Conservation (phyloP, 2,797 vertebrate species). For the Amazona ochrocephala region DNA sequence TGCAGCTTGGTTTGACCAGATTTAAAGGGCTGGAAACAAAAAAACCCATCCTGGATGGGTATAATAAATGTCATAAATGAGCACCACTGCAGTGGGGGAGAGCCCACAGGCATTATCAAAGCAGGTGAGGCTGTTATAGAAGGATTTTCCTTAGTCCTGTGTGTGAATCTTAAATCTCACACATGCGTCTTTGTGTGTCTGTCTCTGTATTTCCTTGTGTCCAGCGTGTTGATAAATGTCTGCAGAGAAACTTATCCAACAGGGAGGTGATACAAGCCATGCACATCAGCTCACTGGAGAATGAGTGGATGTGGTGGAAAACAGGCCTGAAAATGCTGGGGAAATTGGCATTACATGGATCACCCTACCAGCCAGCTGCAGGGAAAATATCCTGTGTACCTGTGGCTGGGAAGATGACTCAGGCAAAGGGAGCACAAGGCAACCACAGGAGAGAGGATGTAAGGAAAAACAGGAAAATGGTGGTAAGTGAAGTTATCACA, state of each 20-base stretch:
- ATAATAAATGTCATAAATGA: background rate
- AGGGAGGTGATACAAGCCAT: fast-evolving
- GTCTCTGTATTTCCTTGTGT: background rate
- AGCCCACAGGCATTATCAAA: background rate
- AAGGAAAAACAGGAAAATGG: background rate
- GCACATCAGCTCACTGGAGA: background rate
- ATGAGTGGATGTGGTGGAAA: background rate
- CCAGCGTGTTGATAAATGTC: background rate
- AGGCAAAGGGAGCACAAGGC: background rate
- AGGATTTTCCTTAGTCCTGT: background rate
- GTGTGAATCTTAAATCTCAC: background rate
- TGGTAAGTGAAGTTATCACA: background rate
- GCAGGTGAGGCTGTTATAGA: background rate
- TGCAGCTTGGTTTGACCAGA: background rate
- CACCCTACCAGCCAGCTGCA: background rate
- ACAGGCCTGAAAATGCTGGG: background rate
- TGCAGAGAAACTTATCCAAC: background rate
- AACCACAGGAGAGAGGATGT: background rate
- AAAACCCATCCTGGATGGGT: background rate
- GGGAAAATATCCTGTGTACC: background rate
- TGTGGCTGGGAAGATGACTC: background rate
- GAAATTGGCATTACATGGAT: background rate
- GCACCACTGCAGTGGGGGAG: too few species aligned
- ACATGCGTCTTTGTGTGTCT: background rate
- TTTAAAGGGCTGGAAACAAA: background rate